Base-by-base conservation (phyloP, 2,888 invertebrate species). In the Bellardia pandia region DNA sequence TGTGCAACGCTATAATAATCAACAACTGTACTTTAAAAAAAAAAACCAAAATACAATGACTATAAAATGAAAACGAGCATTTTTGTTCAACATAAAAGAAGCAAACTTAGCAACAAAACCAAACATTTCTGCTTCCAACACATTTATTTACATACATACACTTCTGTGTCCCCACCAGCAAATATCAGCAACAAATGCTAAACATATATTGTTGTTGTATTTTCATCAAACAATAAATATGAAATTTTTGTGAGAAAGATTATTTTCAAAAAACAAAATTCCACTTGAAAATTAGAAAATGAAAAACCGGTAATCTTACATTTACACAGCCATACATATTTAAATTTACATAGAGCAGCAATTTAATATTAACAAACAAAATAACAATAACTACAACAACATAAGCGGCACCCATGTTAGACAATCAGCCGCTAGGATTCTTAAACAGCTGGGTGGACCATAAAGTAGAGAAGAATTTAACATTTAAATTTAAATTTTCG, bases 151-250 rank as follows among this genome's bases (percentile, higher is more conserved):
- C 37, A 62, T 4, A 37, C 33, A 62, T 33, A 7, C 4, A n/a
- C 4, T 33, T 0, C 60, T 13, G 2, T 23, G 1, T 11, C 13
- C 30, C 3, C 30, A 33, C 4, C 33, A 60, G n/a, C 30, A n/a
- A n/a, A n/a, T n/a, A 58, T 58, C 58, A 58, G 58, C 58, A 58
- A 58, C 58, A 60, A 30, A 60, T 60, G 13, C 33, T 30, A 14
- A 33, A 33, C 6, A 60, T 33, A 33, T 60, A 1, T 4, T n/a
- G 37, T n/a, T 62, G 14, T 5, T 62, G 62, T 37, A 7, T 62
- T 62, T 13, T 37, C 60, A 30, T 62, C 37, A 37, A 37, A 7
- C 5, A 1, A 37, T 6, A 62, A 37, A 62, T 62, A 37, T 62
- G 37, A n/a, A 62, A 62, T 37, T 62, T 62, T 37, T 37, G 37